A percentile compares a stretch with the other conserved stretches of the same genome.
These are phyloP conservation scores for Danio albolineatus DNA, from an alignment of 2,797 vertebrate species.

Conservation along the genomic window DNA sequence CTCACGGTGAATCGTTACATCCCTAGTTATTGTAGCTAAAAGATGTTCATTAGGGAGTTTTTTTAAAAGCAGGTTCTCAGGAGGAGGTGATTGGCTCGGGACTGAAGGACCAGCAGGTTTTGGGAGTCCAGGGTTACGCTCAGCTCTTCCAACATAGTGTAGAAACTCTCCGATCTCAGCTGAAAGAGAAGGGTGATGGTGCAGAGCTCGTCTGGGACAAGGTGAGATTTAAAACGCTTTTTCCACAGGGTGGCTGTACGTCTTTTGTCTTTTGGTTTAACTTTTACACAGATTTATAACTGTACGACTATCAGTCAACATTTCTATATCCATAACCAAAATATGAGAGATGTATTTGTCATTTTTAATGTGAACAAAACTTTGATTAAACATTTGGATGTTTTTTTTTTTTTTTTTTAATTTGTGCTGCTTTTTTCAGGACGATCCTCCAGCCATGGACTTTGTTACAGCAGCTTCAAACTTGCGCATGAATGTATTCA, in stretches of 20 bases:
- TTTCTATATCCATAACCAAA: not conserved
- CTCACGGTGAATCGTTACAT: too few relatives aligned
- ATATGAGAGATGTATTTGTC: not conserved
- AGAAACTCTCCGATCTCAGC: slow-evolving; percentile 86
- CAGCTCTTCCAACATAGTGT: slow-evolving; percentile 91
- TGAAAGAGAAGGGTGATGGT: slow-evolving; percentile 88
- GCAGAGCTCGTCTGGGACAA: slow-evolving; percentile 97
- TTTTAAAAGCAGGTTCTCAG: slow-evolving; percentile 72
- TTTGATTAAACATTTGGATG: too few relatives aligned
- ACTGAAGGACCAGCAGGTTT: slow-evolving; percentile 95
- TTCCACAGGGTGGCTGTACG: too few relatives aligned
- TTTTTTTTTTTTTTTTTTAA: not conserved
- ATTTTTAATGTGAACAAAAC: not conserved
- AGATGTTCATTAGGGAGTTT: not conserved
- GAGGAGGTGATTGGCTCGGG: slow-evolving; percentile 77
- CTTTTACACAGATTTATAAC: too few relatives aligned
- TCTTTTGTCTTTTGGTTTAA: too few relatives aligned
- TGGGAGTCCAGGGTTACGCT: slow-evolving; percentile 87
- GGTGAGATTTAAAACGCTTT: slow-evolving; percentile 72
- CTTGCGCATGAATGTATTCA: slow-evolving; percentile 97
- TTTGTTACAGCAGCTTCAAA: slow-evolving; percentile 96
- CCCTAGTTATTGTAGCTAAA: not conserved
- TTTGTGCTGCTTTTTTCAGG: slow-evolving; percentile 74
- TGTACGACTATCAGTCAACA: not conserved
- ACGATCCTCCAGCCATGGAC: slow-evolving; percentile 95